A percentile compares a stretch with the other conserved stretches of the same genome.
These are phyloP conservation scores for Drosophila lini DNA, from an alignment of 1,140 invertebrate genomes.

Conservation along the genomic window DNA sequence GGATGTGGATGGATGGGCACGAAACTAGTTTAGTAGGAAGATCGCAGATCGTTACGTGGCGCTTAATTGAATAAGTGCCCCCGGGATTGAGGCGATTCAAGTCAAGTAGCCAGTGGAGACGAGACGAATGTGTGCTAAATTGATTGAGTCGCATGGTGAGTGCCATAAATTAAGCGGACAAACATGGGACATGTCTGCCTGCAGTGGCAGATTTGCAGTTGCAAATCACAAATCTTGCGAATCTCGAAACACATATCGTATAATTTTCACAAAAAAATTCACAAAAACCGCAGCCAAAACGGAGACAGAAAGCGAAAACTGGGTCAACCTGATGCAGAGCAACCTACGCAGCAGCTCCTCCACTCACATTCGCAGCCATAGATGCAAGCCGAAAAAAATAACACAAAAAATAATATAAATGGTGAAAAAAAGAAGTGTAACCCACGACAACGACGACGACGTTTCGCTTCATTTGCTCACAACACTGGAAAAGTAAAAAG, in stretches of 20 bases:
- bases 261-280: conserved; percentile 70
- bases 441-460: conserved; percentile 30
- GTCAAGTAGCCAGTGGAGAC: neutral
- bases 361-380: conserved; percentile 60
- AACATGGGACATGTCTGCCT: conserved; percentile 62
- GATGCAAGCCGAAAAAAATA: conserved; percentile 57
- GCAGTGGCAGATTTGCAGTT: conserved; percentile 56
- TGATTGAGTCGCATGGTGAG: conserved; percentile 60
- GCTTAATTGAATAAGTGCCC: conserved; percentile 71
- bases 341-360: conserved; percentile 59
- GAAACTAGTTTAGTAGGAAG: conserved; percentile 80
- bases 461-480: conserved; percentile 68
- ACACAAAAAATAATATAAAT: conserved; percentile 39
- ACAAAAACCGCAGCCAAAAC: conserved; percentile 40
- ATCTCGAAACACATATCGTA: conserved; percentile 49
- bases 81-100: conserved; percentile 11
- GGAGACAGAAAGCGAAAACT: conserved; percentile 77
- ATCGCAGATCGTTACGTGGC: conserved; percentile 60
- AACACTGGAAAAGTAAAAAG: conserved; percentile 72
- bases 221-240: conserved; percentile 31
- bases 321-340: conserved; percentile 78
- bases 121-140: conserved; percentile 70
- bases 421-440: conserved; percentile 38
- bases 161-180: conserved; percentile 64
- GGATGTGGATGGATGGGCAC: conserved; percentile 4